phyloP scores from a whole-genome alignment of 2,888 invertebrate genomes.

The Hymenopus coronatus region DNA sequence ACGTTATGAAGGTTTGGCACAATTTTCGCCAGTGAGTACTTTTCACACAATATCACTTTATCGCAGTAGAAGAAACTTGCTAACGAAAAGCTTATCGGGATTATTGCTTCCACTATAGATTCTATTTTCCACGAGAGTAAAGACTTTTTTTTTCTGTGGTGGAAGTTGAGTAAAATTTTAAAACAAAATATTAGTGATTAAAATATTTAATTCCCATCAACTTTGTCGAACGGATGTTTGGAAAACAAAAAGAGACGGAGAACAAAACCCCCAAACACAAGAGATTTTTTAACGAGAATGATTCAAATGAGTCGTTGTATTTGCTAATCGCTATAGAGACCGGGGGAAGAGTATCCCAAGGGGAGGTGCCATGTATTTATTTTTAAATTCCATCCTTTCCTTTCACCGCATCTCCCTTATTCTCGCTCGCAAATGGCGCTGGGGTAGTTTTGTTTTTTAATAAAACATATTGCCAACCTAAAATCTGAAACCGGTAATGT shows the following conservation, averaged over 20 bases:
- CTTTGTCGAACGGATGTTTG: background rate
- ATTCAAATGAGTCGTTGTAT: background rate
- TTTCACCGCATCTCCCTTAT: background rate
- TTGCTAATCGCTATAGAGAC: background rate
- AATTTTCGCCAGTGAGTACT: too few relatives aligned
- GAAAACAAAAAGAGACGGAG: background rate
- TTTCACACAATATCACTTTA: too few relatives aligned
- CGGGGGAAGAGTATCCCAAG: background rate
- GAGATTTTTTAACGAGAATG: background rate
- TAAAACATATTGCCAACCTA: background rate
- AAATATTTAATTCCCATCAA: background rate
- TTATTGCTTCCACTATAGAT: too few relatives aligned
- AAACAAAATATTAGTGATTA: background rate
- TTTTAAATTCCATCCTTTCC: background rate
- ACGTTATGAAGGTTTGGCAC: too few relatives aligned
- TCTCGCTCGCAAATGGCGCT: background rate
- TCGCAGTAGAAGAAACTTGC: too few relatives aligned
- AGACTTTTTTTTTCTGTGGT: background rate
- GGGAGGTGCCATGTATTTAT: background rate
- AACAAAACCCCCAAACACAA: background rate
- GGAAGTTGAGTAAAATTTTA: background rate
- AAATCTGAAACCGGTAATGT: constrained; percentile 14
- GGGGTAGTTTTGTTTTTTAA: background rate
- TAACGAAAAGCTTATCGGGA: too few relatives aligned
- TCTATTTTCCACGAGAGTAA: too few relatives aligned